Percentiles rank a stretch among this genome's conserved stretches.
phyloP scores from a whole-genome alignment of 1,140 invertebrate species.

The Oscheius sp. region DNA sequence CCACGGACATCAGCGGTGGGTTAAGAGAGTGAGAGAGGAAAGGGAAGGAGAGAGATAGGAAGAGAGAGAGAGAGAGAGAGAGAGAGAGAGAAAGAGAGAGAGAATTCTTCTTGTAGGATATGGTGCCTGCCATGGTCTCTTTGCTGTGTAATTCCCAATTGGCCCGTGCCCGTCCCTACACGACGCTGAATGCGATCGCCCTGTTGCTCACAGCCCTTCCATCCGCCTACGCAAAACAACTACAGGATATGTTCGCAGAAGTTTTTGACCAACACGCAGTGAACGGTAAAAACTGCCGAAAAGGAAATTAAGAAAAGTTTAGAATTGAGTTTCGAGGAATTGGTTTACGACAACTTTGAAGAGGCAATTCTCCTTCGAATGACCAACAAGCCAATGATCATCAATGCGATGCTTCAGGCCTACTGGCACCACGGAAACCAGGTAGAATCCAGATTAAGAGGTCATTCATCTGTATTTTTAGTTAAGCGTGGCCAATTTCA shows the following conservation, averaged over 20 bases:
- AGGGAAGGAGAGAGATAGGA: background rate
- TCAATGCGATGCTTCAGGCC: conserved; percentile 12
- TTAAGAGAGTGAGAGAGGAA: background rate
- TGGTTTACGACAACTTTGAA: conserved; percentile 36
- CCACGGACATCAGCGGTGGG: conserved; percentile 22
- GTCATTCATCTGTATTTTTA: background rate
- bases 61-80: background rate
- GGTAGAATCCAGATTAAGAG: conserved; percentile 8
- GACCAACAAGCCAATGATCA: conserved; percentile 26
- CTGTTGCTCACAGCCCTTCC: conserved; percentile 35
- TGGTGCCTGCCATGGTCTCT: conserved; percentile 14
- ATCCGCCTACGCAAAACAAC: conserved; percentile 9
- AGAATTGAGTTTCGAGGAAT: conserved; percentile 16
- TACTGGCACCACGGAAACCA: conserved; percentile 27
- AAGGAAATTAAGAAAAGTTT: background rate
- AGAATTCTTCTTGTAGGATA: background rate
- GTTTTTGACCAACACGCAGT: conserved; percentile 1
- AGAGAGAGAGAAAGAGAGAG: background rate
- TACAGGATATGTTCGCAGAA: background rate
- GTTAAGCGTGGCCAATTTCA: background rate
- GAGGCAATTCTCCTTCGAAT: conserved; percentile 23
- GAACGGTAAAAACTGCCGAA: background rate
- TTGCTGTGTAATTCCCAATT: conserved; percentile 4
- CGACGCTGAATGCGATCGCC: conserved; percentile 20
- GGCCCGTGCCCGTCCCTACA: conserved; percentile 23